Evolutionary conservation across 2,113 vertebrate species (phyloP), one percentile per base, ranked within the genome.

Genomic region (Dipodomys merriami): DNA sequence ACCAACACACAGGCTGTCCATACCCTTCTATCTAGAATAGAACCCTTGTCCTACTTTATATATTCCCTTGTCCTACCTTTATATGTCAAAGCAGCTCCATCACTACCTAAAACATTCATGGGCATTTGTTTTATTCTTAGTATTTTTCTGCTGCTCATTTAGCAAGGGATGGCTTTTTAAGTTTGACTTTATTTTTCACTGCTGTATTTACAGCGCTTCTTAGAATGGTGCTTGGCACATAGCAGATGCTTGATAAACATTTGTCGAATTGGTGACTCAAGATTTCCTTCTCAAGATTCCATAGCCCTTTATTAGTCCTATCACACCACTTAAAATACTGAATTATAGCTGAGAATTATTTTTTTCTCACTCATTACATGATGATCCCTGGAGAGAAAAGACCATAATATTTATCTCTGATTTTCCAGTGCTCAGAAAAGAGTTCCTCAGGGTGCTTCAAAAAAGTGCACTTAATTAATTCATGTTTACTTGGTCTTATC

Each of bases 401-500:
- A 73, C 49, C 25, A 72, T 89, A 91, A 76, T 35, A 83, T 83
- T 95, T n/a, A 77, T 57, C 35, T 86, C 39, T 57, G 25, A 77
- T 94, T 83, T 96, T 57, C 57, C 25, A 46, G 60, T 81, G 35
- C 71, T 92, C 53, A 94, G 27, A 74, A 86, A 83, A 65, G 39
- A 19, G 27, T 46, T 83, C 33, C 27, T 7, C 91, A 49, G 18
- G 39, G 11, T 88, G 33, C 49, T 95, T 95, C 68, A 72, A 76
- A 88, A 77, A 76, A 86, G 1, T 53, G 20, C 16, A 72, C 5
- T 90, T 90, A 82, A 85, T 83, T 74, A 82, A 73, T 94, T 80
- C 22, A 3, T 81, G 76, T 76, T 93, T 86, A 86, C 49, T 86
- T 94, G 57, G 30, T 53, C 27, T 68, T 30, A 62, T 64, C 71